Conservation (phyloP, 2,113 vertebrate genomes). For the Chrysochloris asiatica region DNA sequence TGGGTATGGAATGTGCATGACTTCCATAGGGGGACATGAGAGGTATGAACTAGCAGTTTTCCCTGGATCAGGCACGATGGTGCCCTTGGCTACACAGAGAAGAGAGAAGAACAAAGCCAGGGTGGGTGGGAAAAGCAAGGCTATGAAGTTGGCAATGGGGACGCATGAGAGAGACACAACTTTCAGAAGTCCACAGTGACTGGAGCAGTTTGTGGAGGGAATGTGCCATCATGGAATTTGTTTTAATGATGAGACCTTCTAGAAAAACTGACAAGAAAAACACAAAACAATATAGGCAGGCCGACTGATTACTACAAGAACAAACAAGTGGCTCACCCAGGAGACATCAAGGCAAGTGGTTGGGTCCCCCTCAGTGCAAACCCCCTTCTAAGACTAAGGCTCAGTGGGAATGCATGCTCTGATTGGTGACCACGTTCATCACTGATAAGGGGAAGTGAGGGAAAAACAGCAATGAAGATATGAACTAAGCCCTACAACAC, state of each 20-base stretch:
- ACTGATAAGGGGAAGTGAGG: too few relatives aligned
- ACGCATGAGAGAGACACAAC: neutral
- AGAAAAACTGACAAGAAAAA: too few relatives aligned
- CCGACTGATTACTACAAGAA: too few relatives aligned
- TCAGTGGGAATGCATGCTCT: too few relatives aligned
- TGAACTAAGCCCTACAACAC: too few relatives aligned
- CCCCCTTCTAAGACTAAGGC: too few relatives aligned
- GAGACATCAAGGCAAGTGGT: too few relatives aligned
- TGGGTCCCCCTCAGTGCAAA: too few relatives aligned
- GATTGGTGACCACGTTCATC: too few relatives aligned
- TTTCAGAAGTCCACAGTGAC: neutral
- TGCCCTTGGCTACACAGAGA: neutral
- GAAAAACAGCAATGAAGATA: too few relatives aligned
- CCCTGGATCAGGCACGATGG: slow-evolving; percentile 10
- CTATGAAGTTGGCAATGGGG: neutral
- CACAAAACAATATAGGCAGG: too few relatives aligned
- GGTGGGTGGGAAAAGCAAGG: neutral
- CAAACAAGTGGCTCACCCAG: too few relatives aligned
- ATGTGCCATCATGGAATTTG: accelerated
- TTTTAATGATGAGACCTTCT: neutral
- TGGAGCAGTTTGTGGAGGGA: neutral
- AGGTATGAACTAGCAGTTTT: neutral
- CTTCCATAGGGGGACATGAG: neutral
- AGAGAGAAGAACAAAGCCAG: neutral
- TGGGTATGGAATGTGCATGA: neutral